Conservation (phyloP, 1,140 invertebrate species). For the Lasioglossum baleicum region DNA sequence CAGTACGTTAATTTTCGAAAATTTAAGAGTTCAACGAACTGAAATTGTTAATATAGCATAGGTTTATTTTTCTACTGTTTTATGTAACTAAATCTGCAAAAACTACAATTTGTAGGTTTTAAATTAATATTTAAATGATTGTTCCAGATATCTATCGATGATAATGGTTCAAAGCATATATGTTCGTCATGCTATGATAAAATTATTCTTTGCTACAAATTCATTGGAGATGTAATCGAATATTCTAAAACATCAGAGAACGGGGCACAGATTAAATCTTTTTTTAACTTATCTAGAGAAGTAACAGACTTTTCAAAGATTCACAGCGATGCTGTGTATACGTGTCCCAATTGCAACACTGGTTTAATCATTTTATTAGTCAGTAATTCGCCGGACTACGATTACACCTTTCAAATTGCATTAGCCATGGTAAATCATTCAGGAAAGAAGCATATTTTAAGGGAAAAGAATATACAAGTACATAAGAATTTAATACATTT, state of each 20-base stretch:
- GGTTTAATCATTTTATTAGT: slow-evolving; percentile 57
- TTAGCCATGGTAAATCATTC: slow-evolving; percentile 43
- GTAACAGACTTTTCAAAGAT: slow-evolving; percentile 31
- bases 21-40: neutral
- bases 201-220: slow-evolving; percentile 49
- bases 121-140: slow-evolving; percentile 16
- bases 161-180: slow-evolving; percentile 50
- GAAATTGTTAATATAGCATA: neutral
- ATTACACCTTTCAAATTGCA: slow-evolving; percentile 53
- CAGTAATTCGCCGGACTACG: slow-evolving; percentile 32
- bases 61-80: neutral
- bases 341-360: slow-evolving; percentile 61
- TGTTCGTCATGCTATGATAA: slow-evolving; percentile 53
- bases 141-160: slow-evolving; percentile 58
- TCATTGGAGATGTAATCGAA: slow-evolving; percentile 45
- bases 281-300: slow-evolving; percentile 32
- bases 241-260: slow-evolving; percentile 29
- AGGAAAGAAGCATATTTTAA: slow-evolving; percentile 14
- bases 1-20: slow-evolving; percentile 37
- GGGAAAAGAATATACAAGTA: slow-evolving; percentile 18
- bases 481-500: slow-evolving; percentile 12
- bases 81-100: neutral
- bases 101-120: neutral
- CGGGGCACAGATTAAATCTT: slow-evolving; percentile 5
- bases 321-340: slow-evolving; percentile 46